Percentiles rank a stretch among this genome's conserved stretches.
Evolutionary conservation across 2,888 invertebrate species (phyloP).

Genomic region (Lasioglossum leucozonium): DNA sequence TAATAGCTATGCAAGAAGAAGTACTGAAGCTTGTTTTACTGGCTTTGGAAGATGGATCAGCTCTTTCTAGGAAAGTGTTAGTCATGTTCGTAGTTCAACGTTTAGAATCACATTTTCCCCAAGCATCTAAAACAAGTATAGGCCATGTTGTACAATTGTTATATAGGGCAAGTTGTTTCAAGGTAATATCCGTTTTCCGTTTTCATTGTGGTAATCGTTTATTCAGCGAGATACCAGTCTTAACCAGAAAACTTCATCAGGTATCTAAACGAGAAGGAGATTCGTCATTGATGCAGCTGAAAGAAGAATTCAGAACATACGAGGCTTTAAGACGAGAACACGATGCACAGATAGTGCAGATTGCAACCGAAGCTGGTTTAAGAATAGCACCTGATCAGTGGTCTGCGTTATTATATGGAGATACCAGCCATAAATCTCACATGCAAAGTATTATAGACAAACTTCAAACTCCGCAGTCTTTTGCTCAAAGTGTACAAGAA

Average conservation of each 20-base stretch:
- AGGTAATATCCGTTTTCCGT: slow-evolving; percentile 86
- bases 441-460: slow-evolving; percentile 98
- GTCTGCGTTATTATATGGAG: slow-evolving; percentile 98
- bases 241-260: slow-evolving; percentile 83
- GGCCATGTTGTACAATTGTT: slow-evolving; percentile 99
- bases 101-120: slow-evolving; percentile 96
- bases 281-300: slow-evolving; percentile 98
- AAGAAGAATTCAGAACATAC: slow-evolving; percentile 98
- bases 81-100: slow-evolving; percentile 99
- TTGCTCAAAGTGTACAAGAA: slow-evolving; percentile 96
- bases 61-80: slow-evolving; percentile 95
- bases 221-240: not conserved
- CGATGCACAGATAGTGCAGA: slow-evolving; percentile 99
- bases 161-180: slow-evolving; percentile 99
- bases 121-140: slow-evolving; percentile 99
- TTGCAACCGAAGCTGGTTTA: slow-evolving; percentile 98
- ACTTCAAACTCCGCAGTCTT: slow-evolving; percentile 96
- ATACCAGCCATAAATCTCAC: slow-evolving; percentile 97
- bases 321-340: slow-evolving; percentile 97
- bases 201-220: not conserved
- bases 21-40: slow-evolving; percentile 96
- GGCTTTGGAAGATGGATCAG: slow-evolving; percentile 97
- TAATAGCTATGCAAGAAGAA: slow-evolving; percentile 97
- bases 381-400: slow-evolving; percentile 99
- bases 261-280: slow-evolving; percentile 98